Evolutionary conservation across 2,113 vertebrate genomes (phyloP), one percentile per base, ranked within the genome.

Genomic region (Hemichromis elongatus): DNA sequence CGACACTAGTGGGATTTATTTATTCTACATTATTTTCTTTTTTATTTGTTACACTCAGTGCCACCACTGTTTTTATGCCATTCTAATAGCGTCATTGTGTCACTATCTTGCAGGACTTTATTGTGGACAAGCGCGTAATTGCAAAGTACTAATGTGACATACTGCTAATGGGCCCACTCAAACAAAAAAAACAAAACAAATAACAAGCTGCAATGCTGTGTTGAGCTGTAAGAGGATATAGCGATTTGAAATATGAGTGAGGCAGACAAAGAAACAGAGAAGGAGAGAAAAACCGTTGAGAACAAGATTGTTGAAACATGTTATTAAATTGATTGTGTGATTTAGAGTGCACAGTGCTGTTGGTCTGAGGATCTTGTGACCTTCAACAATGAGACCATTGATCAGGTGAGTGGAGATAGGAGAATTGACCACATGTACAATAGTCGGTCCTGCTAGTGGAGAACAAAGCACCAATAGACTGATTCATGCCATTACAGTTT

Each of bases 311-410:
- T 70, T 85, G 88, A 56, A 87, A 85, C 79, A 77, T 86, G 68
- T 94, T 90, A 92, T 93, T 91, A 94, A 93, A 93, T 91, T 91
- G 90, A 93, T 87, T 87, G 84, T 86, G 85, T 88, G 89, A 93
- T 93, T 50, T 75, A 75, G 80, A 87, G 86, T 42, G 42, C 78
- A 80, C 19, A 70, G 54, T 30, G 80, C 75, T 89, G 86, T 84
- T 93, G 86, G 88, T 90, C 88, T 92, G 89, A 91, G 89, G 85
- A 85, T 86, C 75, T 81, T 82, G 75, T 75, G 92, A 95, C 94
- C 95, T 94, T 95, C 88, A 70, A 79, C 84, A 78, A 75, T 77
- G 80, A 92, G 88, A 68, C 70, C 53, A 26, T 83, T 83, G 61
- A 80, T 88, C 87, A 91, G 90, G 90, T 92, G 85, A 93, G 83